Evolutionary conservation across 2,113 vertebrate genomes (phyloP).

Genomic region (Ptychochromis oligacanthus): DNA sequence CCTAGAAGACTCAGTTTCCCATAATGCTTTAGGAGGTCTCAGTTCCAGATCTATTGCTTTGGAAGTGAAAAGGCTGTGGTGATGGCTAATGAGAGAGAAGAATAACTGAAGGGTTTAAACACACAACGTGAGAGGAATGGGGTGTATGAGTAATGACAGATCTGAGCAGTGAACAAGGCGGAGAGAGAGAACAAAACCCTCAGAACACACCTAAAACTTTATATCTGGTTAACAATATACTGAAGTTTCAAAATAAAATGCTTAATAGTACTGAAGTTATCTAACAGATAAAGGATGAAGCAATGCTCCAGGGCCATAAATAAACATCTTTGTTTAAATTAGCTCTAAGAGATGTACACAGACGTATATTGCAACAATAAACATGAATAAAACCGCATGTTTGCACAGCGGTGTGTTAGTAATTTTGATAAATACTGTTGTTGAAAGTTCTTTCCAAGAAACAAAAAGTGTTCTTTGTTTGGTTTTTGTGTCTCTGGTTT

Average conservation of each 20-base stretch:
- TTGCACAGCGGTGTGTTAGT: constrained; percentile 38
- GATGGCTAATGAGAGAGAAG: constrained; percentile 26
- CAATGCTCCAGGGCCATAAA: constrained; percentile 69
- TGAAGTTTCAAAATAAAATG: constrained; percentile 71
- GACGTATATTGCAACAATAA: constrained; percentile 73
- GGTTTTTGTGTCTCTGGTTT: constrained; percentile 74
- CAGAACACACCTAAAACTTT: constrained; percentile 65
- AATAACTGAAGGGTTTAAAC: constrained; percentile 12
- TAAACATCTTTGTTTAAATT: constrained; percentile 76
- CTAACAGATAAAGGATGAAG: constrained; percentile 62
- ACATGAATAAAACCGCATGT: constrained; percentile 48
- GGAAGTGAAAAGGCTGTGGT: constrained; percentile 48
- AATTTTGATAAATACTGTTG: constrained; percentile 72
- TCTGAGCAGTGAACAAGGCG: constrained; percentile 32
- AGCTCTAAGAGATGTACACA: constrained; percentile 68
- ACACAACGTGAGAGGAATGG: constrained; percentile 28
- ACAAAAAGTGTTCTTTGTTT: constrained; percentile 64
- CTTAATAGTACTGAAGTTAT: constrained; percentile 63
- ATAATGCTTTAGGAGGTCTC: constrained; percentile 56
- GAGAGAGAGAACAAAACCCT: constrained; percentile 48
- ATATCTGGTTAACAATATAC: constrained; percentile 65
- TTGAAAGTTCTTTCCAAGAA: constrained; percentile 57
- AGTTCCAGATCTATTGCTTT: constrained; percentile 74
- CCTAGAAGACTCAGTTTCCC: constrained; percentile 38
- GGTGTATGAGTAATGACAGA: constrained; percentile 60